phyloP scores from a whole-genome alignment of 2,888 invertebrate genomes.

The Cheiracanthium punctorium region DNA sequence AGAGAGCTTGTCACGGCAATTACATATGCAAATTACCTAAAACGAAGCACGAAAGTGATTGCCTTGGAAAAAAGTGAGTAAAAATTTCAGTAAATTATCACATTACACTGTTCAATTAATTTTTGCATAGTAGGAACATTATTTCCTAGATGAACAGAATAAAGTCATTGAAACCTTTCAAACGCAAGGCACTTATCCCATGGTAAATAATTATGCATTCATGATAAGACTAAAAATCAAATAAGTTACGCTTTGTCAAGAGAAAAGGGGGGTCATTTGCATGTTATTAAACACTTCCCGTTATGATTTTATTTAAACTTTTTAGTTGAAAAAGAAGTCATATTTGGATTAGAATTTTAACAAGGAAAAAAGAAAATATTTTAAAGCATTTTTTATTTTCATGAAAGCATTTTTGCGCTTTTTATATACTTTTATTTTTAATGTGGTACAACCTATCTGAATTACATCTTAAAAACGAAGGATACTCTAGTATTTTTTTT shows the following conservation, averaged over 20 bases:
- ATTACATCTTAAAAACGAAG: too few relatives aligned
- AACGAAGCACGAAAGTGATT: background rate
- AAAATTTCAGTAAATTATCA: slow-evolving; percentile 28
- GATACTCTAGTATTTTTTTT: too few relatives aligned
- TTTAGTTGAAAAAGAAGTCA: slow-evolving; percentile 23
- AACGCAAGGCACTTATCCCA: background rate
- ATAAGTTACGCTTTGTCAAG: slow-evolving; percentile 22
- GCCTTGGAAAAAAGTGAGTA: slow-evolving; percentile 9
- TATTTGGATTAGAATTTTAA: slow-evolving; percentile 53
- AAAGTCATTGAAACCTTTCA: background rate
- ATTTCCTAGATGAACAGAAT: background rate
- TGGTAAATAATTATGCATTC: slow-evolving; percentile 18
- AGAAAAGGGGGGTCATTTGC: slow-evolving; percentile 24
- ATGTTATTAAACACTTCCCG: slow-evolving; percentile 36
- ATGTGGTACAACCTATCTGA: background rate
- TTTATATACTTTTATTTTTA: slow-evolving; percentile 28
- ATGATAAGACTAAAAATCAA: slow-evolving; percentile 21
- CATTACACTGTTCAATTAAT: slow-evolving; percentile 29
- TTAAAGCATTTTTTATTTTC: background rate
- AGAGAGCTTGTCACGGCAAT: slow-evolving; percentile 1
- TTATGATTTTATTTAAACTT: slow-evolving; percentile 23
- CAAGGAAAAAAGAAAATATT: slow-evolving; percentile 28
- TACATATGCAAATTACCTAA: slow-evolving; percentile 15
- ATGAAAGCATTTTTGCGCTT: too few relatives aligned
- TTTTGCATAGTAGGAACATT: background rate